Evolutionary conservation across 2,888 invertebrate genomes (phyloP), one percentile per base, ranked within the genome.

Genomic region (Tipula unca): DNA sequence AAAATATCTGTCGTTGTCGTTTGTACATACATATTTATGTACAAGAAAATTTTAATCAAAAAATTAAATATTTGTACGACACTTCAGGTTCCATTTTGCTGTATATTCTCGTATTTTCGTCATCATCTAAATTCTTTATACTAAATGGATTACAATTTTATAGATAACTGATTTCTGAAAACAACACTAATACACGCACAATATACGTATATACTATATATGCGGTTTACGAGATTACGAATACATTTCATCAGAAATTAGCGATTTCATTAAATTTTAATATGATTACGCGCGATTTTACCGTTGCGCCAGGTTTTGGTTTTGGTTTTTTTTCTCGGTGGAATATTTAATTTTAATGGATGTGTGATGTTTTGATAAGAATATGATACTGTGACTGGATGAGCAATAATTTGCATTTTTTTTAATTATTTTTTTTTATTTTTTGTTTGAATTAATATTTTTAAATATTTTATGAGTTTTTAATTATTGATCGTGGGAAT

Each of bases 61-160:
- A 69, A 69, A 69, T 69, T 69, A 69, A 69, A 69, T 69, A 69
- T 69, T 69, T 69, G 69, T 69, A 69, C 69, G 69, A 69, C 69
- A 69, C 69, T 69, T 69, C 25, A 69, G 69, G 69, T 69, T 69
- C 69, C 69, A 20, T 25, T 69, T 69, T 69, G 1, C 48, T 5
- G 6, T 17, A 48, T 25, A 25, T 48, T 48, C 3, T 48, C 10
- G 10, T 10, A 25, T 8, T 1, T 69, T 32, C 32, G 25, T 69
- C n/a, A 10, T 69, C 25, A 25, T 69, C 69, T 25, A 25, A 8
- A 69, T 25, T 14, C 13, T 8, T n/a, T 36, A 36, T 25, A 25
- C 69, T 69, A 69, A 69, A 69, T 69, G 69, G 69, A 69, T 69
- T 69, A 69, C 69, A 14, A 69, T 69, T 69, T 69, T 69, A 69